Percentiles rank a stretch among this genome's conserved stretches.
Conservation (phyloP, 2,113 vertebrate species). For the Vidua chalybeata region DNA sequence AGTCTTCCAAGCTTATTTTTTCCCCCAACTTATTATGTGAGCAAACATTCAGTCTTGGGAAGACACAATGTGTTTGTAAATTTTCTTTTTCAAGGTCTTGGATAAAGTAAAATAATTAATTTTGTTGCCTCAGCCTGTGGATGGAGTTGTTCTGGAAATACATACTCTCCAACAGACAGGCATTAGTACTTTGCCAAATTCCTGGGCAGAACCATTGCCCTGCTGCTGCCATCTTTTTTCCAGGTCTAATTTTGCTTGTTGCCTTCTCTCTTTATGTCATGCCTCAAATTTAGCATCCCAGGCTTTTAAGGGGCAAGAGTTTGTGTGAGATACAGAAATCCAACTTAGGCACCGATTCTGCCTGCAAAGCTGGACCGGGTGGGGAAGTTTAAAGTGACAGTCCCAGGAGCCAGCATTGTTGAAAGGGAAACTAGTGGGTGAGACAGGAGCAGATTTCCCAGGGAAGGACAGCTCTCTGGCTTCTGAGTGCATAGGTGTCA, state of each 20-base stretch:
- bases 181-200: not conserved
- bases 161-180: not conserved
- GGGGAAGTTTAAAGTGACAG: not conserved
- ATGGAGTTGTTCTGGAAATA: not conserved
- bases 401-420: not conserved
- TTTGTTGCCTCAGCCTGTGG: not conserved
- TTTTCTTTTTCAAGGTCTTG: slow-evolving; percentile 5
- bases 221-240: not conserved
- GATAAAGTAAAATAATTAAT: not conserved
- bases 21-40: not conserved
- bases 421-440: not conserved
- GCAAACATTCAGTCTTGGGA: not conserved
- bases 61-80: not conserved
- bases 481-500: not conserved
- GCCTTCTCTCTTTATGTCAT: not conserved
- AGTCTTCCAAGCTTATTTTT: not conserved
- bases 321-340: not conserved
- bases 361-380: not conserved
- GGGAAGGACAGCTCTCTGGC: not conserved
- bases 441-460: not conserved
- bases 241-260: not conserved
- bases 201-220: not conserved
- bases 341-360: not conserved
- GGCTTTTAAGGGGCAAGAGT: not conserved
- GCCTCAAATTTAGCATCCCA: not conserved